Base-by-base conservation (phyloP, 2,113 vertebrate species). In the Alosa alosa region DNA sequence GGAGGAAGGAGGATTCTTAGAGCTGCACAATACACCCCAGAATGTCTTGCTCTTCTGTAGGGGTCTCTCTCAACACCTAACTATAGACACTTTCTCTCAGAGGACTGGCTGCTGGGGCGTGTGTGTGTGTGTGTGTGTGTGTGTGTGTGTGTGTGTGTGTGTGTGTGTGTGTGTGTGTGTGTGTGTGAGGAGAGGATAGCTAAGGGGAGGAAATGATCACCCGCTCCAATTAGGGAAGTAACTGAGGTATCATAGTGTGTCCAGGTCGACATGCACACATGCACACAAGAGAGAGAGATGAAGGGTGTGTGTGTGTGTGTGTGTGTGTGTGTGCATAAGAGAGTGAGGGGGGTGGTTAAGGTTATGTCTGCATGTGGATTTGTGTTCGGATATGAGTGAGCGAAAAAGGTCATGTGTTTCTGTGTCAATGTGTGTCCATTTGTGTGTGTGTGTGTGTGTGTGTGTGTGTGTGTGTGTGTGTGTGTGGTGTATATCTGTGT, bases 141-240 rank as follows among this genome's bases (percentile, higher is more conserved):
- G 31, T 82, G 39, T 82, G 81, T 47, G 81, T 20, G 81, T 82
- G 41, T 82, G 81, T 82, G 81, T 47, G 57, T 45, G 83, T 47
- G 15, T 72, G 31, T n/a, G 31, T 82, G 39, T 82, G 81, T 82
- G 81, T 20, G 81, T 47, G 41, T 82, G 81, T 82, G 81, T 82
- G 57, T 45, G 83, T 31, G 15, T 72, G 41, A 44, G 41, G 4
- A 44, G 41, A 90, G 87, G 88, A 89, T 88, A 96, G 95, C 95
- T 93, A 94, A 94, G 94, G 94, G 95, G 96, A 97, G 97, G 96
- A 94, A 95, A 95, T 95, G 95, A 95, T 97, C 97, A 97, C 97
- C 95, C 95, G 96, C 96, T 96, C 96, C 98, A 99, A 99, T 99
- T 99, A 98, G 97, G 85, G 85, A 52, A 49, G 44, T 55, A 55